These are phyloP conservation scores for Tachysurus vachellii DNA, from an alignment of 2,113 vertebrate genomes.

Conservation along the genomic window DNA sequence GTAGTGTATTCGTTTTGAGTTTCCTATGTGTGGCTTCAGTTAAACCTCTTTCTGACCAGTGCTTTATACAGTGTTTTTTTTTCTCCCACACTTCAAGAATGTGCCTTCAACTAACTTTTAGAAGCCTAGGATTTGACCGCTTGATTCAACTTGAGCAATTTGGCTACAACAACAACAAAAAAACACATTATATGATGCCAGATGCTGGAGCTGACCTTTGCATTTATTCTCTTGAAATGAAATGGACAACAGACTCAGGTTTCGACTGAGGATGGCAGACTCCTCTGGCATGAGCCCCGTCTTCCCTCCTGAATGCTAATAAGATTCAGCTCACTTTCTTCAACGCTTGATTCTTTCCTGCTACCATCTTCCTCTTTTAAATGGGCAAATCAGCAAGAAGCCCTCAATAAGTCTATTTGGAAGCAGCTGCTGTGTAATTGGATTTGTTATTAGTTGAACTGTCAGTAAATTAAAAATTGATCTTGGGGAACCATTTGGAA, in stretches of 20 bases:
- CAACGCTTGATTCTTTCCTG: constrained; percentile 16
- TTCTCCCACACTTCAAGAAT: neutral
- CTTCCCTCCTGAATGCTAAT: constrained; percentile 45
- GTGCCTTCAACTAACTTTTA: constrained; percentile 27
- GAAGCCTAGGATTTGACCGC: constrained; percentile 18
- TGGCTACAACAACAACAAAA: neutral
- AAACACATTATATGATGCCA: constrained; percentile 25
- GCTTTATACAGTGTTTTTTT: neutral
- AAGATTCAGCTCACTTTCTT: constrained; percentile 30
- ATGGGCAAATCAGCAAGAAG: constrained; percentile 43
- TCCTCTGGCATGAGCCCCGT: neutral
- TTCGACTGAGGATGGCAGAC: constrained; percentile 1
- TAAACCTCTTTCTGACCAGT: neutral
- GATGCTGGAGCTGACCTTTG: constrained; percentile 46
- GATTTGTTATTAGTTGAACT: constrained; percentile 75
- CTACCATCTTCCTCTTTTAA: constrained; percentile 37
- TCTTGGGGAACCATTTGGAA: constrained; percentile 69
- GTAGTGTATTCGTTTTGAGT: neutral
- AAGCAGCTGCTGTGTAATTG: constrained; percentile 77
- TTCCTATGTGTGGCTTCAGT: neutral
- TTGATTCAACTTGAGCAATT: constrained; percentile 13
- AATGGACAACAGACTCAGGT: constrained; percentile 2
- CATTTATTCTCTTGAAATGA: constrained; percentile 36
- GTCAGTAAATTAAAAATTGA: constrained; percentile 79
- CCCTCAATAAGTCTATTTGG: constrained; percentile 68